These are phyloP conservation scores for Wasmannia auropunctata DNA, from an alignment of 1,140 invertebrate species.

Conservation along the genomic window DNA sequence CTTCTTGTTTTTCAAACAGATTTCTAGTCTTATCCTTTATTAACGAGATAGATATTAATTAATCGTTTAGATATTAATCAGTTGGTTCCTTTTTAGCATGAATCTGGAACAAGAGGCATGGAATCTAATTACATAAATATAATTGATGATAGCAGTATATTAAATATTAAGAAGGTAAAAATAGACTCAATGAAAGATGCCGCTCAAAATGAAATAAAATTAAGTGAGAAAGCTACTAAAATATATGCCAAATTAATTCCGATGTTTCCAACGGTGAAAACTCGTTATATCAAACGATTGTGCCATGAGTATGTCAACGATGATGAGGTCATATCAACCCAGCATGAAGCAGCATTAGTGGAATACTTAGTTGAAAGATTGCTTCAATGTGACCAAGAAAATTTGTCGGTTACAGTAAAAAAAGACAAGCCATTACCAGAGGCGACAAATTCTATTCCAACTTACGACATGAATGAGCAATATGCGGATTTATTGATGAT, in stretches of 20 bases:
- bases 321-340: too few relatives aligned
- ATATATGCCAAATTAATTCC: conserved; percentile 66
- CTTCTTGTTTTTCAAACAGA: too few relatives aligned
- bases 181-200: neutral
- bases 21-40: too few relatives aligned
- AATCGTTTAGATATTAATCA: neutral
- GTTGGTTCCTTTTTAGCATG: neutral
- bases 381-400: conserved; percentile 66
- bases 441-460: neutral
- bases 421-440: neutral
- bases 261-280: conserved; percentile 81
- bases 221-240: neutral
- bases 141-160: too few relatives aligned
- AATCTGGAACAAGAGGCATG: too few relatives aligned
- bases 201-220: neutral
- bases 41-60: too few relatives aligned
- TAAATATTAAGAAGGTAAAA: too few relatives aligned
- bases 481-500: conserved; percentile 80
- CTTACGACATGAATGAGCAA: conserved; percentile 69
- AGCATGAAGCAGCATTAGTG: conserved; percentile 41
- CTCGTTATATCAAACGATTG: conserved; percentile 78
- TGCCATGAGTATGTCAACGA: neutral
- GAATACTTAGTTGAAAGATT: conserved; percentile 71
- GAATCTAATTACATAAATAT: too few relatives aligned
- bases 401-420: conserved; percentile 23